These are phyloP conservation scores for Ernsta delagoae DNA, from an alignment of 2,888 invertebrate species.

Conservation along the genomic window DNA sequence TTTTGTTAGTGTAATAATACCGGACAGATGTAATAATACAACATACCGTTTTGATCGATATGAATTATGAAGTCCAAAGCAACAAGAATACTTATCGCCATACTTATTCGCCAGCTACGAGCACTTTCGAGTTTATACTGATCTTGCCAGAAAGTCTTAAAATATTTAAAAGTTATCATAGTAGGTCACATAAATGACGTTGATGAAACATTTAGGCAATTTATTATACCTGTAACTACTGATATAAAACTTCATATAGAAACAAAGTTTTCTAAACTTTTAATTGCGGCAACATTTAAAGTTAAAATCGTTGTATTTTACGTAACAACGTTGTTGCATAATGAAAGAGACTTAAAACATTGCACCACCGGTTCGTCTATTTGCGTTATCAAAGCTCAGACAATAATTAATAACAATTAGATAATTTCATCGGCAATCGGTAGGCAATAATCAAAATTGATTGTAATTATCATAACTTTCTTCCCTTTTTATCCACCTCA, in stretches of 20 bases:
- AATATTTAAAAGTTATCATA: not conserved
- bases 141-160: not conserved
- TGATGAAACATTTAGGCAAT: not conserved
- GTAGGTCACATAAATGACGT: not conserved
- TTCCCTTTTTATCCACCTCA: conserved; percentile 20
- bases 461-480: conserved; percentile 15
- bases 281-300: conserved; percentile 6
- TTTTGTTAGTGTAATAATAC: conserved; percentile 30
- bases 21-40: conserved; percentile 32
- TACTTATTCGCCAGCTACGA: too few species aligned
- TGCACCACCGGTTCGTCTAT: not conserved
- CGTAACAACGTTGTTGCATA: conserved; percentile 1
- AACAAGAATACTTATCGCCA: too few species aligned
- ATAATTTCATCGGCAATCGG: conserved; percentile 15
- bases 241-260: not conserved
- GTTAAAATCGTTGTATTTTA: conserved; percentile 6
- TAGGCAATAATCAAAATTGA: conserved; percentile 22
- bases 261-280: conserved; percentile 1
- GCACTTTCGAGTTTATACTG: too few species aligned
- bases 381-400: conserved; percentile 6
- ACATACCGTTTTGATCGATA: conserved; percentile 19
- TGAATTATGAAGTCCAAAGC: conserved; percentile 12
- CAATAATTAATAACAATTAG: conserved; percentile 17
- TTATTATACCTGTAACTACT: not conserved
- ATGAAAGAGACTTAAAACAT: not conserved